A percentile compares a stretch with the other conserved stretches of the same genome.
These are phyloP conservation scores for Malurus leucopterus DNA, from an alignment of 2,797 vertebrate genomes.

Conservation along the genomic window DNA sequence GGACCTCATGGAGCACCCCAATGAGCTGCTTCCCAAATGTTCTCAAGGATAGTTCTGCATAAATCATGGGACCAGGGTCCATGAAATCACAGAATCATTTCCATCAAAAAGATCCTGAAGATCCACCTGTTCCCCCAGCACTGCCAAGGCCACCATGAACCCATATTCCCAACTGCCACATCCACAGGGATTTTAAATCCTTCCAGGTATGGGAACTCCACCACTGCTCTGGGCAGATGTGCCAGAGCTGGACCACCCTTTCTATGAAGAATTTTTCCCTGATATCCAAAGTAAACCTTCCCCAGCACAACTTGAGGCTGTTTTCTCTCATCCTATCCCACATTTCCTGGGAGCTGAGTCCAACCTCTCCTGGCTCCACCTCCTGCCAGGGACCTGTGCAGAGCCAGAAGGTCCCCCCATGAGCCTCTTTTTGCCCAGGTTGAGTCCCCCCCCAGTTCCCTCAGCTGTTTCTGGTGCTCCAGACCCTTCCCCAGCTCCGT, in stretches of 20 bases:
- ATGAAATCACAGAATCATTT: neutral
- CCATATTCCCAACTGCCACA: neutral
- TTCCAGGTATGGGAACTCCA: too few species aligned
- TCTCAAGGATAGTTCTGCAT: neutral
- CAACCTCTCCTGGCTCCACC: accelerated
- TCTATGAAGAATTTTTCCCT: neutral
- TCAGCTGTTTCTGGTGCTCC: accelerated
- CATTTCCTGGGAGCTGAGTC: accelerated
- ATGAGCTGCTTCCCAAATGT: neutral
- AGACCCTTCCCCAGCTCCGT: accelerated
- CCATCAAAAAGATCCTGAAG: neutral
- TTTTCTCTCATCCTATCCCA: accelerated
- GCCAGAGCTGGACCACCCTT: neutral
- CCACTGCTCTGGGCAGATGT: neutral
- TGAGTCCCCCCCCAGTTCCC: neutral
- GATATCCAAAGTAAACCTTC: neutral
- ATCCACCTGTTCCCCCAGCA: neutral
- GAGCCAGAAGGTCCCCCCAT: accelerated
- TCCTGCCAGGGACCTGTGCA: neutral
- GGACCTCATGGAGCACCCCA: neutral
- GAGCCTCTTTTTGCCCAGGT: neutral
- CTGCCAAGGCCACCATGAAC: neutral
- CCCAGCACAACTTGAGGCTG: accelerated
- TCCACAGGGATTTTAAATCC: neutral
- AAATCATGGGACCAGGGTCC: neutral